Conservation (phyloP, 2,888 invertebrate species). For the Dilophus febrilis region DNA sequence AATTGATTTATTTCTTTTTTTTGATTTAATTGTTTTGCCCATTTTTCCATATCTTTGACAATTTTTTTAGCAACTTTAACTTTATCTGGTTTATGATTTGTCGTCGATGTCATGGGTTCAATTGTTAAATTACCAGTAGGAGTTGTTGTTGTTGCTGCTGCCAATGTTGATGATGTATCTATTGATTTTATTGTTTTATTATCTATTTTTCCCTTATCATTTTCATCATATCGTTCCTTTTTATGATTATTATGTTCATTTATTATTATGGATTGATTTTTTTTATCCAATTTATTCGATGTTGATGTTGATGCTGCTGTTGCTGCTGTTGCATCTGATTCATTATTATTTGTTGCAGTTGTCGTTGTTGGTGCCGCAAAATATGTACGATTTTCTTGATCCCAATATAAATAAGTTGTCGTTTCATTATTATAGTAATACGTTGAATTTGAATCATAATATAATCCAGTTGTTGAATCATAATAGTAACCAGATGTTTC, state of each 20-base stretch:
- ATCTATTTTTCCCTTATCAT: no score
- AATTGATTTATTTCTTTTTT: conserved; percentile 55
- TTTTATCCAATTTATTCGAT: conserved; percentile 22
- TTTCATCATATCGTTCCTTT: background rate
- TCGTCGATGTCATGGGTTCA: conserved; percentile 39
- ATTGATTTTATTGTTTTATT: conserved; percentile 13
- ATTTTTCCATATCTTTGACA: conserved; percentile 69
- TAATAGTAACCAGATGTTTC: conserved; percentile 92
- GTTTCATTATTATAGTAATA: conserved; percentile 91
- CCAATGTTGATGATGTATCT: background rate
- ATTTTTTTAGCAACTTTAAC: conserved; percentile 96
- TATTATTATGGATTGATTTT: conserved; percentile 8
- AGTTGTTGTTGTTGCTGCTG: conserved; percentile 16
- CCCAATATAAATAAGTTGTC: conserved; percentile 92
- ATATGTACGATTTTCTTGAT: conserved; percentile 51
- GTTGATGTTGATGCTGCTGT: conserved; percentile 16
- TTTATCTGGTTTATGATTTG: conserved; percentile 63
- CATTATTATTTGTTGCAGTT: conserved; percentile 20
- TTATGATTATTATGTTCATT: conserved; percentile 12
- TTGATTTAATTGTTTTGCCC: conserved; percentile 95
- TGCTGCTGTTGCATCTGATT: conserved; percentile 18
- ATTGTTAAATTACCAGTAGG: conserved; percentile 20
- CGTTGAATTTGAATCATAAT: conserved; percentile 89
- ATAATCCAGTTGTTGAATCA: conserved; percentile 80
- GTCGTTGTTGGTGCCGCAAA: conserved; percentile 30